Evolutionary conservation across 2,888 invertebrate genomes (phyloP).

Genomic region (Drosophila paranaensis): DNA sequence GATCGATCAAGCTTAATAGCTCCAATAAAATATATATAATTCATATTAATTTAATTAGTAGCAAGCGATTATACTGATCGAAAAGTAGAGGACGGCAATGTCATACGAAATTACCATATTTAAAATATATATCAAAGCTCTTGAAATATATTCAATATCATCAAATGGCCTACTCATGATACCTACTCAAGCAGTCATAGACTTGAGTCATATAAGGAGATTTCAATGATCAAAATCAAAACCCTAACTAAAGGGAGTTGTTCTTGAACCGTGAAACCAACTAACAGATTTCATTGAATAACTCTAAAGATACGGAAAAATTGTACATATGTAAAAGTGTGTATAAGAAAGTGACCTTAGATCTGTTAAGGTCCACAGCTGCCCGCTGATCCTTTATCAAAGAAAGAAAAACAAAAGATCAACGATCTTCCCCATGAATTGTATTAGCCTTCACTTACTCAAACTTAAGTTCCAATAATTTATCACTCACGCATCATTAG

Average conservation of each 20-base stretch:
- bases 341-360: background rate
- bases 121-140: background rate
- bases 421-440: background rate
- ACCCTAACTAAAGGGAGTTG: background rate
- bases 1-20: background rate
- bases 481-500: slow-evolving; percentile 62
- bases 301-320: too few relatives aligned
- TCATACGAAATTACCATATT: background rate
- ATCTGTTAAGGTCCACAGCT: slow-evolving; percentile 7
- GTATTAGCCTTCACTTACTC: background rate
- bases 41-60: background rate
- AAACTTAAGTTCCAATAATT: slow-evolving; percentile 37
- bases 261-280: too few relatives aligned
- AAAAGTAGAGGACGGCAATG: background rate
- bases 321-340: too few relatives aligned
- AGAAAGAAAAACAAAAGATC: background rate
- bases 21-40: background rate
- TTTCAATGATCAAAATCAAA: too few relatives aligned
- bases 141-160: too few relatives aligned
- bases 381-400: slow-evolving; percentile 16
- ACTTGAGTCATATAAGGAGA: too few relatives aligned
- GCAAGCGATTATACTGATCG: background rate
- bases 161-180: background rate
- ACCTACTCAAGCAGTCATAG: too few relatives aligned
- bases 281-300: too few relatives aligned